Evolutionary conservation across 2,797 vertebrate genomes (phyloP).

Genomic region (Mus minutoides): DNA sequence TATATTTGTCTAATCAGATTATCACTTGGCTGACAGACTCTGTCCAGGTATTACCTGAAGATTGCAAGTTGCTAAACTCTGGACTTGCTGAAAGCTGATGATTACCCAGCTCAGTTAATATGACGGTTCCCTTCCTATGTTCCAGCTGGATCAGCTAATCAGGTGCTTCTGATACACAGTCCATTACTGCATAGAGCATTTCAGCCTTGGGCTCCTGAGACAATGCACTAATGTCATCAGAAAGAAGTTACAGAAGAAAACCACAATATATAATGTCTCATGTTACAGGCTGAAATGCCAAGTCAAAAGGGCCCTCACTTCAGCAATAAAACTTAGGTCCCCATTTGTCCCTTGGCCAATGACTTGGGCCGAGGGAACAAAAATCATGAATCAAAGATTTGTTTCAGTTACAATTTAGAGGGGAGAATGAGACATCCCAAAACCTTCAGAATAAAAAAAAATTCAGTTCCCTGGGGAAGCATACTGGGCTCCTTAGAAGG

Average conservation of each 20-base stretch:
- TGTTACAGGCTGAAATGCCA: not conserved
- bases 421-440: not conserved
- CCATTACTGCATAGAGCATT: not conserved
- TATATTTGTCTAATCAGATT: not conserved
- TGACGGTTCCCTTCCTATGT: not conserved
- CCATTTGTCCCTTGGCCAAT: not conserved
- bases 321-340: not conserved
- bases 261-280: not conserved
- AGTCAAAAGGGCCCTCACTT: not conserved
- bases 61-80: not conserved
- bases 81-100: not conserved
- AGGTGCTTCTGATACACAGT: not conserved
- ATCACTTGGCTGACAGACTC: not conserved
- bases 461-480: rapidly evolving
- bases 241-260: not conserved
- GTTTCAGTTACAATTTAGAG: not conserved
- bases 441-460: not conserved
- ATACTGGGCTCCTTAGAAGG: not conserved
- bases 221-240: not conserved
- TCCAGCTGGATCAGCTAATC: not conserved
- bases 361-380: not conserved
- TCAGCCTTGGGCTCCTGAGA: not conserved
- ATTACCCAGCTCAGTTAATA: not conserved
- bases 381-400: not conserved
- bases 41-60: not conserved